Percentiles rank a stretch among this genome's conserved stretches.
These are phyloP conservation scores for Potamilus streckersoni DNA, from an alignment of 1,140 invertebrate genomes.

Conservation along the genomic window DNA sequence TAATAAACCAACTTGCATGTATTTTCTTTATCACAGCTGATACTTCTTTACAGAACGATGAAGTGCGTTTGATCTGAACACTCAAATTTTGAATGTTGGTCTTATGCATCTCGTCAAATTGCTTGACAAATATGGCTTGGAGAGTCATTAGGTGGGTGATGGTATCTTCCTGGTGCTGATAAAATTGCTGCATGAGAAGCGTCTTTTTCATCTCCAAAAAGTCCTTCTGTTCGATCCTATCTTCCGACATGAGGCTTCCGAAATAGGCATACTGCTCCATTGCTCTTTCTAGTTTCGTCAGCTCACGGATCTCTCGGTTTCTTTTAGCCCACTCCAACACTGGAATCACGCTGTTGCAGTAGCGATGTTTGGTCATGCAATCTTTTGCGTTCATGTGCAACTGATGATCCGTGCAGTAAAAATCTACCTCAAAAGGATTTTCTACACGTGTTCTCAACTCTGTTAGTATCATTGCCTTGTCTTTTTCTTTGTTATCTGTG, in stretches of 20 bases:
- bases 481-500: too few relatives aligned
- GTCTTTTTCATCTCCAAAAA: slow-evolving; percentile 8
- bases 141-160: slow-evolving; percentile 18
- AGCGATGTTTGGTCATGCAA: too few relatives aligned
- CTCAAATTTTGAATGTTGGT: slow-evolving; percentile 15
- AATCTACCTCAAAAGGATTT: too few relatives aligned
- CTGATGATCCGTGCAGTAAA: too few relatives aligned
- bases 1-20: slow-evolving; percentile 2
- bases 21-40: slow-evolving; percentile 1
- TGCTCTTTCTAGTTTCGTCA: too few relatives aligned
- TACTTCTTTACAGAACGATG: slow-evolving; percentile 10
- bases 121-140: slow-evolving; percentile 18
- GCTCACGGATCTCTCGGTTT: too few relatives aligned
- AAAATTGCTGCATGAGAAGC: slow-evolving; percentile 14
- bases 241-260: slow-evolving; percentile 16
- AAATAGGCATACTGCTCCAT: too few relatives aligned
- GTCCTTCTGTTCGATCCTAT: slow-evolving; percentile 6
- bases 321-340: too few relatives aligned
- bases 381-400: too few relatives aligned
- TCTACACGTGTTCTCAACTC: too few relatives aligned
- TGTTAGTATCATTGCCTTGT: too few relatives aligned
- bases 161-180: slow-evolving; percentile 20
- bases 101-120: slow-evolving; percentile 19
- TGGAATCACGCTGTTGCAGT: too few relatives aligned
- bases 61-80: slow-evolving; percentile 21